Percentiles rank a stretch among this genome's conserved stretches.
phyloP scores from a whole-genome alignment of 2,888 invertebrate species.

The Meteorus cinctellus region DNA sequence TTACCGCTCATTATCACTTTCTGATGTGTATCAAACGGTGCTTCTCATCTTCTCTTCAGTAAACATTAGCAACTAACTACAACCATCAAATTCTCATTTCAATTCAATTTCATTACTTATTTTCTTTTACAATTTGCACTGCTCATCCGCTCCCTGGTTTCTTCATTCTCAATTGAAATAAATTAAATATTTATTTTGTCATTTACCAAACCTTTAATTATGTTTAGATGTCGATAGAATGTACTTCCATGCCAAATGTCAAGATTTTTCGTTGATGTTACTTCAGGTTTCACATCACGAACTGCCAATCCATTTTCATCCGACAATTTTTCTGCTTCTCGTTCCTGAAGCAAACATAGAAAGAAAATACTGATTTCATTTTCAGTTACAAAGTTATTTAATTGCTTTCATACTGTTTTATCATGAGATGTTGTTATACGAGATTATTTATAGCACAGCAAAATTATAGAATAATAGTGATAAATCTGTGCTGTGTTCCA shows the following conservation, averaged over 20 bases:
- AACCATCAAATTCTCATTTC: conserved; percentile 63
- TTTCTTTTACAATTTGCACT: not conserved
- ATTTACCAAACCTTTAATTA: conserved; percentile 61
- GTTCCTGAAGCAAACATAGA: conserved; percentile 59
- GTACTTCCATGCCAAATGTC: conserved; percentile 66
- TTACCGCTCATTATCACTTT: conserved; percentile 54
- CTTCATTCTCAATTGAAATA: not conserved
- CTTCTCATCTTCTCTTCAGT: conserved; percentile 61
- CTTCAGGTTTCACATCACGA: conserved; percentile 66
- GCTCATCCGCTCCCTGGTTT: not conserved
- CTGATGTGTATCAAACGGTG: conserved; percentile 58
- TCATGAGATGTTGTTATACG: conserved; percentile 42
- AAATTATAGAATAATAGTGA: not conserved
- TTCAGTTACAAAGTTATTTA: conserved; percentile 16
- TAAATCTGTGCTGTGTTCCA: not conserved
- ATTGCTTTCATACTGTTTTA: not conserved
- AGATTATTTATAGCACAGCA: conserved; percentile 39
- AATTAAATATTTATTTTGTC: conserved; percentile 17
- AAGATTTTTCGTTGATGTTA: conserved; percentile 62
- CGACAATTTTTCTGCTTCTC: conserved; percentile 68
- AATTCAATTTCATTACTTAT: not conserved
- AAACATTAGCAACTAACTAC: conserved; percentile 71
- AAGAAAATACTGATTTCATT: conserved; percentile 21
- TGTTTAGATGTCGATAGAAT: conserved; percentile 65
- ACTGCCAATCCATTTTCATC: conserved; percentile 60